A percentile compares a stretch with the other conserved stretches of the same genome.
These are phyloP conservation scores for Schizotus pectinicornis DNA, from an alignment of 2,888 invertebrate genomes.

Conservation along the genomic window DNA sequence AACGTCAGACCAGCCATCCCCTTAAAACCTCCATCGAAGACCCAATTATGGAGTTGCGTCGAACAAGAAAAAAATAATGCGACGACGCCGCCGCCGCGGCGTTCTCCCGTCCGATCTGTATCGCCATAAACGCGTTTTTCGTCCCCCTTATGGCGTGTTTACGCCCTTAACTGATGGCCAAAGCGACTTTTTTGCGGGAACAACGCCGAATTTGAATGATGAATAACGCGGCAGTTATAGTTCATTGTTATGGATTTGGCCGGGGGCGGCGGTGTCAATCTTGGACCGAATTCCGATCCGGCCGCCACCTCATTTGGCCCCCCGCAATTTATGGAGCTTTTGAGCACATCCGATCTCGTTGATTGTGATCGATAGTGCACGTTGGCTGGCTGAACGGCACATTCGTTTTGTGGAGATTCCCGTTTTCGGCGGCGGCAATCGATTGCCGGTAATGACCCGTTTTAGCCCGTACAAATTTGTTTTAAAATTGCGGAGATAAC, in stretches of 20 bases:
- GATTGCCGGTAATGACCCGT: slow-evolving; percentile 22
- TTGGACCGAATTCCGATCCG: slow-evolving; percentile 19
- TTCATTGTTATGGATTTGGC: slow-evolving; percentile 31
- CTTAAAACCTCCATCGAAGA: too few relatives aligned
- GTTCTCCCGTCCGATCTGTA: neutral
- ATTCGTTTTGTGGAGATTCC: slow-evolving; percentile 17
- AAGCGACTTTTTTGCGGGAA: neutral
- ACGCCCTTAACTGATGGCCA: too few relatives aligned
- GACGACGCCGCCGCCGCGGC: too few relatives aligned
- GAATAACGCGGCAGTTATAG: slow-evolving; percentile 29
- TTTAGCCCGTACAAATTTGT: slow-evolving; percentile 18
- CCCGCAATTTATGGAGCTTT: slow-evolving; percentile 34
- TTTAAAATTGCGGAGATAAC: slow-evolving; percentile 19
- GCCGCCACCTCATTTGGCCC: slow-evolving; percentile 6
- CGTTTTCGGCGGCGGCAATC: slow-evolving; percentile 12
- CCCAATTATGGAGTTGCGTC: neutral
- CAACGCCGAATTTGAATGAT: slow-evolving; percentile 27
- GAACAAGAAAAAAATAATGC: slow-evolving; percentile 1
- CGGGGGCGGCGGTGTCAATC: slow-evolving; percentile 29
- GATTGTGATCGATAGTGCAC: slow-evolving; percentile 36
- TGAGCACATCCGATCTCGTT: slow-evolving; percentile 32
- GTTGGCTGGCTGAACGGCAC: slow-evolving; percentile 21
- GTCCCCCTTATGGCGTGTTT: neutral
- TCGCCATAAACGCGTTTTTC: neutral
- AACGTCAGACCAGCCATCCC: slow-evolving; percentile 6